Base-by-base conservation (phyloP, 2,888 invertebrate species). In the Dasysyrphus albostriatus region DNA sequence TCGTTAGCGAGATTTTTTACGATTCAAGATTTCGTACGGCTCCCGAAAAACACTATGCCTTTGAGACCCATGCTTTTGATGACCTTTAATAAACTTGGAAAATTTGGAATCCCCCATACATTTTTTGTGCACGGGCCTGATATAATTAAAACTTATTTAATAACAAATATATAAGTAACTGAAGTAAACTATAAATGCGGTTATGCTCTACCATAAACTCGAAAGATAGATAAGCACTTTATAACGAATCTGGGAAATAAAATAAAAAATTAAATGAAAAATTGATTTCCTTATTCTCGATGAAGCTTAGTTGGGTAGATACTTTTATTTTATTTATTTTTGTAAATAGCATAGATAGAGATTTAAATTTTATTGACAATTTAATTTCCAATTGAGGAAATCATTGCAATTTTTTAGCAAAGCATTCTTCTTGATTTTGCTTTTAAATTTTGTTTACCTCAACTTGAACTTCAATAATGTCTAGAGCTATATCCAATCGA, bases 371-470 rank as follows among this genome's bases (percentile, higher is more conserved):
- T 69, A 69, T 54, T 39, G 73, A 70, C 69, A 72, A 72, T 10
- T 75, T 49, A 65, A 70, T 70, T 70, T 59, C 83, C 58, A 80
- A 75, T 75, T 75, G 65, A 58, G 83, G 75, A 79, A 65, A 79
- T 44, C 58, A 42, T 32, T 29, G 9, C 19, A 37, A n/a, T n/a
- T n/a, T 37, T 2, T 5, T 3, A 0, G 8, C 10, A 39, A n/a
- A 34, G 42, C 63, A n/a, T 70, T 78, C 78, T 77, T 76, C 65
- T 56, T 56, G 63, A 56, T 54, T n/a, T 76, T 39, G 37, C 70
- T 47, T 58, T 58, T 2, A 14, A 54, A 44, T 44, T 29, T 32
- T 61, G 37, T 29, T 32, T 61, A 49, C n/a, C 49, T 76, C 44
- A 81, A 81, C 69, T 75, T 70, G 61, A 81, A 75, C 75, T 54